These are phyloP conservation scores for Hydroisotoma schaefferi DNA, from an alignment of 2,888 invertebrate species.

Conservation along the genomic window DNA sequence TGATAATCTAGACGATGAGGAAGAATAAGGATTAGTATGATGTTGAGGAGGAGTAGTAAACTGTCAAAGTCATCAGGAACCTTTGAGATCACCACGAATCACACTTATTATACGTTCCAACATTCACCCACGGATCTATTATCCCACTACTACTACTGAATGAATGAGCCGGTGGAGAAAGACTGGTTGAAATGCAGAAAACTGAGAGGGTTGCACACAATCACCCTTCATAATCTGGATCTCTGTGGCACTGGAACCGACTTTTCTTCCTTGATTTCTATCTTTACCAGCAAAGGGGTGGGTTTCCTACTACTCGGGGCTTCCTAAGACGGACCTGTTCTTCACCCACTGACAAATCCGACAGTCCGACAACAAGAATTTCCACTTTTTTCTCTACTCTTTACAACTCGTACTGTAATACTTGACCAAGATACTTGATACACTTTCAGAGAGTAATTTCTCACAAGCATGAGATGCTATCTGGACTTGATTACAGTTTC, in stretches of 20 bases:
- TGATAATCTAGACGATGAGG: too few relatives aligned
- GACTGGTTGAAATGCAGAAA: not conserved
- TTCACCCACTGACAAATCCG: not conserved
- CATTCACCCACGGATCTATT: too few relatives aligned
- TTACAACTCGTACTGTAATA: not conserved
- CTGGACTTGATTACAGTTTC: too few relatives aligned
- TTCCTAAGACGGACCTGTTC: constrained; percentile 4
- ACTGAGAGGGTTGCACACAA: too few relatives aligned
- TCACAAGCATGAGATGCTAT: too few relatives aligned
- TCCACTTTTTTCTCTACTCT: not conserved
- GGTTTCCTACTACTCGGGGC: not conserved
- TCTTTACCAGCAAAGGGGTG: too few relatives aligned
- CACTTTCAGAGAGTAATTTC: too few relatives aligned
- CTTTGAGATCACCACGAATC: constrained; percentile 2
- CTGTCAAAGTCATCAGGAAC: not conserved
- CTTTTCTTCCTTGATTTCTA: too few relatives aligned
- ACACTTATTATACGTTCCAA: not conserved
- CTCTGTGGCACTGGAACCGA: too few relatives aligned
- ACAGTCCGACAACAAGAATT: constrained; percentile 1
- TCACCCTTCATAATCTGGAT: too few relatives aligned
- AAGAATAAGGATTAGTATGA: not conserved
- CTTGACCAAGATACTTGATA: too few relatives aligned
- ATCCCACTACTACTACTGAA: too few relatives aligned
- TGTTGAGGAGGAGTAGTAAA: not conserved
- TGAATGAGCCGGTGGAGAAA: not conserved